Evolutionary conservation across 2,888 invertebrate species (phyloP).

Genomic region (Drosophila atripex): DNA sequence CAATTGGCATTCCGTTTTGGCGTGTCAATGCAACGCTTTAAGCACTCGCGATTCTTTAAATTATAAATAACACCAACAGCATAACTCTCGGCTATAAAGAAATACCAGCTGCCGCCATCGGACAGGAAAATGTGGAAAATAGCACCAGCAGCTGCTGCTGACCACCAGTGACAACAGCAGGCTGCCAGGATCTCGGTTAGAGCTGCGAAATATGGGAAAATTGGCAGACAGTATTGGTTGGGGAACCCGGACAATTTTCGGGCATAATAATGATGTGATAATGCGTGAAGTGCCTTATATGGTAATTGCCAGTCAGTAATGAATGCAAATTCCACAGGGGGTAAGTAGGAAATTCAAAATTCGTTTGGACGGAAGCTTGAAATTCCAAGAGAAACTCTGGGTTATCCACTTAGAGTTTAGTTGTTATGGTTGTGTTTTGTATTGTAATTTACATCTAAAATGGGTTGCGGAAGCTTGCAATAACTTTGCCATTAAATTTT

Average conservation of each 20-base stretch:
- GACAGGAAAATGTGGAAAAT: slow-evolving; percentile 28
- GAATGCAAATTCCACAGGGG: slow-evolving; percentile 36
- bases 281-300: slow-evolving; percentile 44
- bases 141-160: slow-evolving; percentile 32
- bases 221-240: slow-evolving; percentile 3
- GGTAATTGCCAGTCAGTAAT: slow-evolving; percentile 43
- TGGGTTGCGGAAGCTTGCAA: neutral
- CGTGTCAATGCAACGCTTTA: slow-evolving; percentile 42
- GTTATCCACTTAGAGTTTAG: too few species aligned
- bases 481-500: too few species aligned
- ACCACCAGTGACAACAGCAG: slow-evolving; percentile 60
- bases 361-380: neutral
- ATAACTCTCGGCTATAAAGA: slow-evolving; percentile 68
- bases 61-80: slow-evolving; percentile 70
- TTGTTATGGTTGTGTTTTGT: neutral
- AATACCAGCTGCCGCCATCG: slow-evolving; percentile 40
- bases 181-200: slow-evolving; percentile 18
- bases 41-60: slow-evolving; percentile 56
- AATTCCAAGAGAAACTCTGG: neutral
- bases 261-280: slow-evolving; percentile 53
- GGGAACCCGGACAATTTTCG: slow-evolving; percentile 48
- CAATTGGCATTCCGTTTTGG: slow-evolving; percentile 68
- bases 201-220: neutral
- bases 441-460: neutral
- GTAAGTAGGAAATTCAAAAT: slow-evolving; percentile 14